Base-by-base conservation (phyloP, 1,140 invertebrate genomes). In the Drosophila funebris region DNA sequence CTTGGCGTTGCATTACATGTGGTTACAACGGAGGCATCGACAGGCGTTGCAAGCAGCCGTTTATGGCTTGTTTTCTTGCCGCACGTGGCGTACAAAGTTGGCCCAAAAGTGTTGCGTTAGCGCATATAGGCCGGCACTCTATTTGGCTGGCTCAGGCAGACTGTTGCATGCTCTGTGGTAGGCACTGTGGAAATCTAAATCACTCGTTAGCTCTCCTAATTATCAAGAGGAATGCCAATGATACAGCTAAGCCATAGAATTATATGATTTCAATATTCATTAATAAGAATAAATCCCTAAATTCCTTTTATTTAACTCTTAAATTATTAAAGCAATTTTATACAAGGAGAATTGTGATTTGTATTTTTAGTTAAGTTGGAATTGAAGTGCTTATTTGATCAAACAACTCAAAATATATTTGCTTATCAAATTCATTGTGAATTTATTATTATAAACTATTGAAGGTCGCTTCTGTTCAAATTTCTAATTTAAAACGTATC, bases 1-100 rank as follows among this genome's bases (percentile, higher is more conserved):
- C 69, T 82, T 73, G 78, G 53, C 63, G 78, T 74, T 82, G 78
- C 78, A 82, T 77, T 82, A 82, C 78, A 82, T 82, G 78, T 82
- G 78, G 78, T 82, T 43, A 62, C 58, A 58, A 29, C 52, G 41
- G 29, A 63, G 64, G 64, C 73, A 82, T 82, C 78, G 78, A 77
- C 78, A 81, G 78, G 58, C 73, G 63, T 69, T 81, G 78, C 73
- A 81, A 36, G 41, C 41, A 46, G 37, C 44, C 48, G 39, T 63
- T 70, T 61, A 70, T 70, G 48, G 60, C 50, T 63, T 63, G 41
- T 48, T 63, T 50, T 50, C 33, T 61, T 46, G 24, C 29, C 29
- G 46, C 46, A 62, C 61, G 80, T 81, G 78, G 58, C 33, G 29
- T 36, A 37, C 39, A 79, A 81, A 81, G 68, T 81, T 81, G 72